phyloP scores from a whole-genome alignment of 1,140 invertebrate genomes.

The Limonius californicus region DNA sequence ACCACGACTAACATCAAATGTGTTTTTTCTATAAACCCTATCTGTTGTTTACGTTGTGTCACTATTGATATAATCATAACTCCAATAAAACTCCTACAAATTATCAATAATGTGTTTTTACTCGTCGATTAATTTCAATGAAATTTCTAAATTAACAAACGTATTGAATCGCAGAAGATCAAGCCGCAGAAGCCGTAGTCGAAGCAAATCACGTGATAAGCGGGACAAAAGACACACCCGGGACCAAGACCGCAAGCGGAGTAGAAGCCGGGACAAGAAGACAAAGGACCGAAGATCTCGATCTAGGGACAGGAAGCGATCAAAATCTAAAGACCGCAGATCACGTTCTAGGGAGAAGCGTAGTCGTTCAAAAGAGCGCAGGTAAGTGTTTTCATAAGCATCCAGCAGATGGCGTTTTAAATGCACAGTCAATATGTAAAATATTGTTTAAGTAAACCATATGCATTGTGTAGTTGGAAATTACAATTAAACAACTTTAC shows the following conservation, averaged over 20 bases:
- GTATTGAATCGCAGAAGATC: neutral
- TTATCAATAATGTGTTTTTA: neutral
- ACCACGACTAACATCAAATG: too few species aligned
- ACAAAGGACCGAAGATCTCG: neutral
- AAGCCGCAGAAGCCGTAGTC: neutral
- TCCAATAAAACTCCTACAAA: too few species aligned
- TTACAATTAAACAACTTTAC: too few species aligned
- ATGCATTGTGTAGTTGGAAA: too few species aligned
- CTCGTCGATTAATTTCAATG: too few species aligned
- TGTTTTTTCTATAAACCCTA: too few species aligned
- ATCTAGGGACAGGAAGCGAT: constrained; percentile 38
- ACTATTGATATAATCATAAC: too few species aligned
- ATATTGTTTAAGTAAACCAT: too few species aligned
- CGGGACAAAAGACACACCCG: constrained; percentile 44
- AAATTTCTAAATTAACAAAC: neutral
- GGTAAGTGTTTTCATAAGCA: constrained; percentile 8
- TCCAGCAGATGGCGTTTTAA: too few species aligned
- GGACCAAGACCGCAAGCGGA: constrained; percentile 47
- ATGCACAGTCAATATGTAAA: too few species aligned
- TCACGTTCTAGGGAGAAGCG: constrained; percentile 53
- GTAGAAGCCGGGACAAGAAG: constrained; percentile 36
- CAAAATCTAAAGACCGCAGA: constrained; percentile 50
- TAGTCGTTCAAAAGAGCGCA: constrained; percentile 44
- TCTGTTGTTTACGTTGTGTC: too few species aligned
- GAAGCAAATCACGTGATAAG: constrained; percentile 29